These are phyloP conservation scores for Andrena cerasifolii DNA, from an alignment of 1,140 invertebrate species.

Conservation along the genomic window DNA sequence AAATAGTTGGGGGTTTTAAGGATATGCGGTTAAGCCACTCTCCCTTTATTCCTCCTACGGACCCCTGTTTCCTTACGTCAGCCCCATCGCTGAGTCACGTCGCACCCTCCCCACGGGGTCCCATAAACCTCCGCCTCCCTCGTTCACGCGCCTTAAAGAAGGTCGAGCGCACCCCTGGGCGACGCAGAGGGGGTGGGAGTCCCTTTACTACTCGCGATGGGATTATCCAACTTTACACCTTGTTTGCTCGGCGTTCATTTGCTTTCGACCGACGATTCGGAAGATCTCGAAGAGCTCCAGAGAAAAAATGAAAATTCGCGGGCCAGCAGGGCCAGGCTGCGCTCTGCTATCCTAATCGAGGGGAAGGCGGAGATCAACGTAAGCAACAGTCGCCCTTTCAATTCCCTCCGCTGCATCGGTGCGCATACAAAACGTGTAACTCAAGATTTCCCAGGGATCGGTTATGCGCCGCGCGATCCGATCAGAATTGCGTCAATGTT, in stretches of 20 bases:
- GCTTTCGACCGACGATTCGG: too few relatives aligned
- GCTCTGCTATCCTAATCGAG: slow-evolving; percentile 51
- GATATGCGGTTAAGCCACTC: too few relatives aligned
- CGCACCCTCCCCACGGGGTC: slow-evolving; percentile 16
- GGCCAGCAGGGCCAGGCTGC: slow-evolving; percentile 41
- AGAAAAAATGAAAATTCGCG: neutral
- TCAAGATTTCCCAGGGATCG: slow-evolving; percentile 70
- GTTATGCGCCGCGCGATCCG: slow-evolving; percentile 52
- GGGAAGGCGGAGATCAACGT: slow-evolving; percentile 44
- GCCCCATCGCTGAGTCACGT: slow-evolving; percentile 57
- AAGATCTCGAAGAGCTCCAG: too few relatives aligned
- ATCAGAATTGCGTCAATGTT: slow-evolving; percentile 70
- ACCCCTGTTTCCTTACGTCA: slow-evolving; percentile 54
- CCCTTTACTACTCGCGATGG: too few relatives aligned
- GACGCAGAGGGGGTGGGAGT: neutral
- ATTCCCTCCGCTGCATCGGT: slow-evolving; percentile 21
- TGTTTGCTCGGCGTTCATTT: too few relatives aligned
- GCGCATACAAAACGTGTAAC: slow-evolving; percentile 61
- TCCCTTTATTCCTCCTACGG: neutral
- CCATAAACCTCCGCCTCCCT: slow-evolving; percentile 54
- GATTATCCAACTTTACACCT: too few relatives aligned
- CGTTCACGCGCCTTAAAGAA: slow-evolving; percentile 24
- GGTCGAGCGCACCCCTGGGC: slow-evolving; percentile 4
- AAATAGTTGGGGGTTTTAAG: neutral
- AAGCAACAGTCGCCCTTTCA: slow-evolving; percentile 52